Conservation (phyloP, 1,140 invertebrate species). For the Tetramorium parvispinum region DNA sequence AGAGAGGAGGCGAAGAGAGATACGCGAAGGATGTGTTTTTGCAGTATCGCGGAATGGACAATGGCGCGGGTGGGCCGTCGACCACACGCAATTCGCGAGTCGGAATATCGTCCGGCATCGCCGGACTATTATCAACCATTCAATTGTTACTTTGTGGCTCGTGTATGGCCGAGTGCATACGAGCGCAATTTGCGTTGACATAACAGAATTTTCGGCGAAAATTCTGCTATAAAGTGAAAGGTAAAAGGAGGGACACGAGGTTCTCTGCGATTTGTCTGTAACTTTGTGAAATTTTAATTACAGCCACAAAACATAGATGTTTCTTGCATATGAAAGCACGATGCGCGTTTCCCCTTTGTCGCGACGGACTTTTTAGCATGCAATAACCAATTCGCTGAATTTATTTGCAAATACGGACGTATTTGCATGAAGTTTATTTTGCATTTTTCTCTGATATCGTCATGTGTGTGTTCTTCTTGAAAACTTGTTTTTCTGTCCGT, state of each 20-base stretch:
- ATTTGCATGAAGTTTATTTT: neutral
- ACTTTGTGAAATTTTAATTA: slow-evolving; percentile 22
- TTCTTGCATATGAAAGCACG: neutral
- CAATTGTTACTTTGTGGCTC: slow-evolving; percentile 43
- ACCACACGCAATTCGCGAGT: slow-evolving; percentile 19
- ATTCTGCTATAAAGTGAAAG: neutral
- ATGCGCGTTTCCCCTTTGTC: neutral
- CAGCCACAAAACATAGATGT: neutral
- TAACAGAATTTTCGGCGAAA: slow-evolving; percentile 21
- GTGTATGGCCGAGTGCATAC: neutral
- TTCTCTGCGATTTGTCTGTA: neutral
- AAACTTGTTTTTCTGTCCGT: slow-evolving; percentile 24
- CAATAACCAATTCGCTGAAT: neutral
- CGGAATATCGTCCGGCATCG: slow-evolving; percentile 2
- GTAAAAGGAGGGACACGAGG: neutral
- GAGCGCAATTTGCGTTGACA: slow-evolving; percentile 35
- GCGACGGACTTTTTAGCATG: neutral
- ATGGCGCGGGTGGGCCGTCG: neutral
- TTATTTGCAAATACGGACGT: neutral
- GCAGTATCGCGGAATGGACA: neutral
- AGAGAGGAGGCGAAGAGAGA: neutral
- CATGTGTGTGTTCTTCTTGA: slow-evolving; percentile 1
- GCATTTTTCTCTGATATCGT: slow-evolving; percentile 6
- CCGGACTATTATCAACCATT: slow-evolving; percentile 33
- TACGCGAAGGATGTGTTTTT: slow-evolving; percentile 22